Evolutionary conservation across 2,797 vertebrate species (phyloP), one percentile per base, ranked within the genome.

Genomic region (Hydrophis major): DNA sequence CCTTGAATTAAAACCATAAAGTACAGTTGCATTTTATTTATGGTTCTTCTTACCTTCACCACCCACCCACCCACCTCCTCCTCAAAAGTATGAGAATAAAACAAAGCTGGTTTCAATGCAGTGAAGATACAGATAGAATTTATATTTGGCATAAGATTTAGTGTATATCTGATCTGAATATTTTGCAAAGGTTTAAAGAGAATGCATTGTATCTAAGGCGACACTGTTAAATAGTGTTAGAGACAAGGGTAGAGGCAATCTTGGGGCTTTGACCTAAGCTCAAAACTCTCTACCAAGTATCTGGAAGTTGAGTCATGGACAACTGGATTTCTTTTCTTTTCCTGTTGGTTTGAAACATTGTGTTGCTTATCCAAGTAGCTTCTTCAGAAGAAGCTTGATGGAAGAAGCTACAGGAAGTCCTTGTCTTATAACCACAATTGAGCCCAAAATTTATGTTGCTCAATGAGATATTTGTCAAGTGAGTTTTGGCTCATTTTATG

Each of bases 1-100:
- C 83, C 89, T 93, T 96, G 94, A 94, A 91, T 89, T 53, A 57
- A 59, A 87, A 87, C 83, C 22, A 37, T 47, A 94, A 94, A 96
- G 57, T 63, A 93, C 59, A 92, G 57, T 87, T 91, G 22, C 4
- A 90, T 57, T 0, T 59, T 22, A 90, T 93, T 94, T 59, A 74
- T 12, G 57, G 20, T 88, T 94, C 93, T 93, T 92, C 61, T 88
- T 88, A 57, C 87, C n/a, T 11, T 2, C 28, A 57, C 18, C 2
- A 56, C 28, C 27, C 27, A 87, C 14, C 6, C 8, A 27, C 28
- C 89, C 27, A 6, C 18, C 27, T 27, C 50, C 53, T 55, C 37
- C 27, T 74, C 37, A 61, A 83, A 47, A 59, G 25, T 8, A 32
- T 18, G 2, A 7, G 66, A 16, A 78, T 86, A 93, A 66, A 42